These are phyloP conservation scores for Phyllotreta cruciferae DNA, from an alignment of 2,888 invertebrate genomes.

Conservation along the genomic window DNA sequence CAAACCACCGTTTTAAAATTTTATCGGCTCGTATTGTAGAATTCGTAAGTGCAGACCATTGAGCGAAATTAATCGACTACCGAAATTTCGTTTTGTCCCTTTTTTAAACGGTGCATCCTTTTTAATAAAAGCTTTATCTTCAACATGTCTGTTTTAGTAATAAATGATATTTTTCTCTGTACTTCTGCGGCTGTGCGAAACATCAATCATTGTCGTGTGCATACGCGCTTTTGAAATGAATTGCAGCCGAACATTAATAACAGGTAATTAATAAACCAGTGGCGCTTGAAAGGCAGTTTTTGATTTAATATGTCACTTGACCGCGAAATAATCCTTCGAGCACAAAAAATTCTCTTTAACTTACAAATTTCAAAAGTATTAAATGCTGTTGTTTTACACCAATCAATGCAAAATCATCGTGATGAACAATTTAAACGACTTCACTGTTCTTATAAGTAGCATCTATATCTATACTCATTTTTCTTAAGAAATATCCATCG, in stretches of 20 bases:
- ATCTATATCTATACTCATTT: not conserved
- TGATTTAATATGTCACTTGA: not conserved
- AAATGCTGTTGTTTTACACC: no score
- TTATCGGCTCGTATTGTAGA: no score
- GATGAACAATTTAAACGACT: not conserved
- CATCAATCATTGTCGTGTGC: constrained; percentile 44
- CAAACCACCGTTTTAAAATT: no score
- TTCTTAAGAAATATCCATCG: constrained; percentile 28
- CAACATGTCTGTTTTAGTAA: constrained; percentile 39
- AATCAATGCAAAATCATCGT: no score
- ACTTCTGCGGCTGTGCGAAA: constrained; percentile 37
- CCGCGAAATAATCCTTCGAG: no score
- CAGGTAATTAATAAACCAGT: constrained; percentile 26
- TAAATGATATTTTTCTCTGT: constrained; percentile 40
- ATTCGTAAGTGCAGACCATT: no score
- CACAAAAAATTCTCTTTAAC: no score
- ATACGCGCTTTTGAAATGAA: constrained; percentile 35
- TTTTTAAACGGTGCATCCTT: no score
- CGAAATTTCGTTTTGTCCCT: no score
- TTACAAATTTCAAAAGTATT: no score
- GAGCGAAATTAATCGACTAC: no score
- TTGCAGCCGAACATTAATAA: constrained; percentile 33
- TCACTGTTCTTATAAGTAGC: not conserved
- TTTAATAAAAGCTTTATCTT: constrained; percentile 12
- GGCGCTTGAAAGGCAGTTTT: constrained; percentile 13